Evolutionary conservation across 2,797 vertebrate genomes (phyloP), one percentile per base, ranked within the genome.

Genomic region (Poecilia gillii): DNA sequence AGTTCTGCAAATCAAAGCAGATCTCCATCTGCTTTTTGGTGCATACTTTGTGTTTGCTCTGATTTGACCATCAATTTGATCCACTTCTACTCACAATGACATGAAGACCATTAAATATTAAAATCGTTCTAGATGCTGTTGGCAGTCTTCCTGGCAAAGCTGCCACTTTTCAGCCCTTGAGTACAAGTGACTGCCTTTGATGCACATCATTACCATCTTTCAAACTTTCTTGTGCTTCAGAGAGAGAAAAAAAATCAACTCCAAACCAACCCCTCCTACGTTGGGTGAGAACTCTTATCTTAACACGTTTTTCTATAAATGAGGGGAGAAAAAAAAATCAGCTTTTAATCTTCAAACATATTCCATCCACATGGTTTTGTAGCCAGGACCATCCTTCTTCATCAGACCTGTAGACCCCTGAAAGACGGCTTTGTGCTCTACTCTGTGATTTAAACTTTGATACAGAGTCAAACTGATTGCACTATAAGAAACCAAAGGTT

Each of bases 381-480:
- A 53, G 47, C 80, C 70, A 3, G 73, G 75, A 83, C 78, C 82
- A 80, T 88, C 85, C 82, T 87, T 70, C 81, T 77, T 80, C 53
- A 86, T 91, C 90, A 84, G 81, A 77, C 83, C 51, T 81, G 84
- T 85, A 81, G 80, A 75, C 83, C 57, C 72, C 75, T 87, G 81
- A 92, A 92, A 91, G 88, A 74, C 87, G 73, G 84, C 89, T 93
- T 93, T 93, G 88, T 94, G 80, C 62, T 6, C 43, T 25, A 28
- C 55, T 78, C 77, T 64, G 78, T 41, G 89, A 92, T 93, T 94
- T 80, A 79, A 85, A 88, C 89, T 90, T 91, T 90, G 90, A 94
- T 93, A 92, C 85, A 88, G 93, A 91, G 82, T 88, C 79, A 79
- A 81, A 86, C 68, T 87, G 92, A 92, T 93, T 93, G 90, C 79